These are phyloP conservation scores for Psittacus erithacus DNA, from an alignment of 2,113 vertebrate species.

Conservation along the genomic window DNA sequence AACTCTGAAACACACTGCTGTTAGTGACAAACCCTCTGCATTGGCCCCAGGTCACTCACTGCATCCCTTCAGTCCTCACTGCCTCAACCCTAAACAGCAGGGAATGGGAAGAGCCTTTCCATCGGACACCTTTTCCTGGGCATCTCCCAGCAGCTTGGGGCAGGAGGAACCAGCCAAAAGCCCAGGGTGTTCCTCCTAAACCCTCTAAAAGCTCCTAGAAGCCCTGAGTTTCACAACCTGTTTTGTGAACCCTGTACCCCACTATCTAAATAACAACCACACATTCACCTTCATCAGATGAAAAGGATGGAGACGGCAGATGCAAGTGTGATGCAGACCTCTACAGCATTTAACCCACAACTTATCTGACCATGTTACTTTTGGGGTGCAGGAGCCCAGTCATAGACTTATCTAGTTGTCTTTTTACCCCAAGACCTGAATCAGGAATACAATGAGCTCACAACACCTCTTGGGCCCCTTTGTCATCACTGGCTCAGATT, in stretches of 20 bases:
- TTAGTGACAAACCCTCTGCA: not conserved
- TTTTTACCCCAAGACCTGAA: not conserved
- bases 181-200: not conserved
- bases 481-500: accelerated
- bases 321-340: not conserved
- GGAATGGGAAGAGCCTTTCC: not conserved
- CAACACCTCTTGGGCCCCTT: not conserved
- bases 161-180: not conserved
- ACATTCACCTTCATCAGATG: not conserved
- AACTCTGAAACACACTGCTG: not conserved
- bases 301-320: not conserved
- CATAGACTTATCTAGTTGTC: not conserved
- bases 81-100: not conserved
- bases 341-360: not conserved
- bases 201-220: not conserved
- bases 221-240: not conserved
- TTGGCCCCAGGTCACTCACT: accelerated
- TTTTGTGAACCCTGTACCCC: not conserved
- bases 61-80: not conserved
- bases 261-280: accelerated
- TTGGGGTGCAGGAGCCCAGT: not conserved
- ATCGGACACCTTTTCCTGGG: not conserved
- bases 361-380: not conserved
- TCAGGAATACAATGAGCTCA: not conserved
- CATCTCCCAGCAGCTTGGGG: not conserved